A percentile compares a stretch with the other conserved stretches of the same genome.
Conservation (phyloP, 2,888 invertebrate genomes). For the Eustalomyia histrio region DNA sequence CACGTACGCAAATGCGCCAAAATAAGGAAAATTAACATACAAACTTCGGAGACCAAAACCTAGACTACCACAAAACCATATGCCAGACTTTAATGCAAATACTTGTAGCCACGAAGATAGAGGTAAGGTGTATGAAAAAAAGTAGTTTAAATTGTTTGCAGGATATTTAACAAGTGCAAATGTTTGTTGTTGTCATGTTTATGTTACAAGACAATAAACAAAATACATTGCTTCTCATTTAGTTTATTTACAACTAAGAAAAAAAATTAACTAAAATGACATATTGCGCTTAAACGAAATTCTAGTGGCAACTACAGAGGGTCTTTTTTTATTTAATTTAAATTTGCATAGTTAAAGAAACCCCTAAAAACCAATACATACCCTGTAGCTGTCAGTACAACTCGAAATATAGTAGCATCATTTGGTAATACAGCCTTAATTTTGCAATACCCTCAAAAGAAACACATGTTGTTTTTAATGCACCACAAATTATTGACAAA, state of each 20-base stretch:
- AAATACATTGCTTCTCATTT: slow-evolving; percentile 15
- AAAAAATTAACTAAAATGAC: background rate
- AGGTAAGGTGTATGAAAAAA: slow-evolving; percentile 44
- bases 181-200: slow-evolving; percentile 52
- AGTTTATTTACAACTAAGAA: background rate
- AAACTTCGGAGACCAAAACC: background rate
- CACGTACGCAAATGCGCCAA: background rate
- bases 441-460: slow-evolving; percentile 1
- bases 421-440: slow-evolving; percentile 11
- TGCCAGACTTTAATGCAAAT: slow-evolving; percentile 28
- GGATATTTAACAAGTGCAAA: slow-evolving; percentile 56
- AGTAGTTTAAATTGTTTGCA: slow-evolving; percentile 18
- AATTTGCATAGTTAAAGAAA: background rate
- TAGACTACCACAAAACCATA: slow-evolving; percentile 15
- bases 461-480: slow-evolving; percentile 43
- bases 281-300: slow-evolving; percentile 37
- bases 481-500: background rate
- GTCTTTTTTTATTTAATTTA: background rate
- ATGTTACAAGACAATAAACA: slow-evolving; percentile 37
- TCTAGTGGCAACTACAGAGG: slow-evolving; percentile 5
- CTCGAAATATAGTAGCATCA: background rate
- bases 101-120: slow-evolving; percentile 15
- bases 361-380: background rate
- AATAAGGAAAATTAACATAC: background rate
- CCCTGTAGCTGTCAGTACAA: background rate